Evolutionary conservation across 2,888 invertebrate genomes (phyloP), one percentile per base, ranked within the genome.

Genomic region (Chrysomela aeneicollis): DNA sequence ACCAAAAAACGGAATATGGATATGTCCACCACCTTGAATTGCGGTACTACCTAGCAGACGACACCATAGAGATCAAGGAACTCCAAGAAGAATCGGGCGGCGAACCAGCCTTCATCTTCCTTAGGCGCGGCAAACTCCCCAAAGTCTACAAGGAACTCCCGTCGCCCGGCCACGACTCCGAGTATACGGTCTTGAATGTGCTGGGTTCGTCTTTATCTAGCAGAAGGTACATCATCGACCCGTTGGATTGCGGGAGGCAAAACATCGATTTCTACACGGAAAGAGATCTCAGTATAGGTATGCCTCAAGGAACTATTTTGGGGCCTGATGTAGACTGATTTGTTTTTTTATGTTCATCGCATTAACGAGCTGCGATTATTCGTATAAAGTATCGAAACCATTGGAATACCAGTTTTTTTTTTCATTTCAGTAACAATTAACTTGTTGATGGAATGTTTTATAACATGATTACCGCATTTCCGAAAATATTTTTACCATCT

Each of bases 51-150:
- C 84, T 97, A 52, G 89, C 92, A 0, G 95, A 97, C 76, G 93
- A 94, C 75, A 95, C 95, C 0, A 90, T 97, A 9, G 95, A 96
- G 81, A 90, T 97, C 5, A 90, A 91, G 73, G 95, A 96, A 82
- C 86, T 86, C 47, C 79, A 89, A 55, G 84, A 87, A 0, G 83
- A 87, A 0, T 91, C 91, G 77, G 89, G 90, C 0, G 93, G 93
- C 0, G 91, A 92, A 78, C 86, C 88, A 1, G 89, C 89, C 6
- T 87, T 88, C 1, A 88, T 90, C 80, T 92, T 96, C 77, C 81
- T 95, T 26, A 89, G 88, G 74, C 87, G 93, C 67, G 88, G 87
- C 75, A 91, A 90, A 77, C 79, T 97, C 59, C 94, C 95, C 0
- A 93, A 93, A 83, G 91, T 92, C 35, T 80, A 71, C 68, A 78